Conservation (phyloP, 2,888 invertebrate genomes). For the Arrhopalites spinosus region DNA sequence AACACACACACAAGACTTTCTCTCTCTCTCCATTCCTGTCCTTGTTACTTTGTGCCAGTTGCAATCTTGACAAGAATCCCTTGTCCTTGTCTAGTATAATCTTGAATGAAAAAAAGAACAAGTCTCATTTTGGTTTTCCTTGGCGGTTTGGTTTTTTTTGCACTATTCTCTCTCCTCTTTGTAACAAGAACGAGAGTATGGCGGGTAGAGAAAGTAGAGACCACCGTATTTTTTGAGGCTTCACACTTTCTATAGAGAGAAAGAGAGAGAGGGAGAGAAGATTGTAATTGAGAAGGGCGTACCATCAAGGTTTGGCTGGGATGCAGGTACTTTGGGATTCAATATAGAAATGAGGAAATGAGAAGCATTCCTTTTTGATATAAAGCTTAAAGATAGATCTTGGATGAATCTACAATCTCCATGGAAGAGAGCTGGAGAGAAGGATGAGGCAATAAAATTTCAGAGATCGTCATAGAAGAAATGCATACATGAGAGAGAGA, state of each 20-base stretch:
- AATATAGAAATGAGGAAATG: constrained; percentile 10
- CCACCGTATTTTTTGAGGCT: not conserved
- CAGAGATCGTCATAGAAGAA: constrained; percentile 24
- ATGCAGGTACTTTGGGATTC: constrained; percentile 11
- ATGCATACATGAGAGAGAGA: not conserved
- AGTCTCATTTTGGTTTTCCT: not conserved
- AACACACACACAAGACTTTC: no score
- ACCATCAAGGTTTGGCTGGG: not conserved
- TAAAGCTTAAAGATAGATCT: not conserved
- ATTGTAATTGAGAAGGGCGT: not conserved
- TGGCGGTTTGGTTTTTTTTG: no score
- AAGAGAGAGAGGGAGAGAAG: not conserved
- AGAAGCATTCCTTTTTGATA: not conserved
- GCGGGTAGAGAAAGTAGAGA: not conserved
- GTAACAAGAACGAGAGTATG: not conserved
- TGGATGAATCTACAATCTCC: not conserved
- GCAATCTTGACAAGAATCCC: no score
- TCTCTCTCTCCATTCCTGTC: no score
- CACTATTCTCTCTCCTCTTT: not conserved
- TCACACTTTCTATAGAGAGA: no score
- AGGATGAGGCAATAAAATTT: constrained; percentile 30
- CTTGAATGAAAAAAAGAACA: not conserved
- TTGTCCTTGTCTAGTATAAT: no score
- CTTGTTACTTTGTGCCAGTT: no score
- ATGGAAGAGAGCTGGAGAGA: not conserved